Evolutionary conservation across 1,140 invertebrate species (phyloP).

Genomic region (Anastrepha obliqua): DNA sequence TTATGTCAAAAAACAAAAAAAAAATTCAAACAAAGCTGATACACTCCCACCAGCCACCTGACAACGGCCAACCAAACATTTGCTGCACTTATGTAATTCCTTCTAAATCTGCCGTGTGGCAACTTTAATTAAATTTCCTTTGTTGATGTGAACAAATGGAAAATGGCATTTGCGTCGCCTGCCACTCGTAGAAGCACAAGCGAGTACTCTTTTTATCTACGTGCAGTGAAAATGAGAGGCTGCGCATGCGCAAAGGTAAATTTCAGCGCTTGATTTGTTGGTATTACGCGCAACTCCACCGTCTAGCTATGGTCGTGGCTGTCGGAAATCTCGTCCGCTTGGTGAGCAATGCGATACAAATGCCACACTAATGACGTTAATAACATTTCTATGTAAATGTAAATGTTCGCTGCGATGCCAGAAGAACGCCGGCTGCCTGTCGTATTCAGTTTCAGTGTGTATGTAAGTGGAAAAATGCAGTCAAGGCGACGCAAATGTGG

Average conservation of each 20-base stretch:
- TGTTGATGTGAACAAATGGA: not conserved
- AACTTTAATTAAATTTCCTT: conserved; percentile 25
- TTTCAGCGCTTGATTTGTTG: not conserved
- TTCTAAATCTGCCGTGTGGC: not conserved
- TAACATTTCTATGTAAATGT: conserved; percentile 45
- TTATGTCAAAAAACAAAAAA: not conserved
- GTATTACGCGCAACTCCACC: too few species aligned
- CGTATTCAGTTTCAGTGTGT: not conserved
- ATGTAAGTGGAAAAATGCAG: not conserved
- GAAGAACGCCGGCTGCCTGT: not conserved
- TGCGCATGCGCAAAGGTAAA: not conserved
- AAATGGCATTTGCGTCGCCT: not conserved
- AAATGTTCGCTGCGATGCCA: not conserved
- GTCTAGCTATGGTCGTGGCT: not conserved
- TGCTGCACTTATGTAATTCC: not conserved
- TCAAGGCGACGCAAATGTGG: conserved; percentile 1
- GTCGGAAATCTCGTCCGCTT: not conserved
- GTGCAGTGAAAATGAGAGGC: too few species aligned
- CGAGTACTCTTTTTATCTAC: too few species aligned
- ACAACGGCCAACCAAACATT: not conserved
- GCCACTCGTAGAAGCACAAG: not conserved
- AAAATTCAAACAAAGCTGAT: not conserved
- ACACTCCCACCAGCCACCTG: not conserved
- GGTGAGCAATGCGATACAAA: not conserved
- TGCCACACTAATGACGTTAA: conserved; percentile 42